Conservation (phyloP, 2,888 invertebrate species). For the Vanessa cardui region DNA sequence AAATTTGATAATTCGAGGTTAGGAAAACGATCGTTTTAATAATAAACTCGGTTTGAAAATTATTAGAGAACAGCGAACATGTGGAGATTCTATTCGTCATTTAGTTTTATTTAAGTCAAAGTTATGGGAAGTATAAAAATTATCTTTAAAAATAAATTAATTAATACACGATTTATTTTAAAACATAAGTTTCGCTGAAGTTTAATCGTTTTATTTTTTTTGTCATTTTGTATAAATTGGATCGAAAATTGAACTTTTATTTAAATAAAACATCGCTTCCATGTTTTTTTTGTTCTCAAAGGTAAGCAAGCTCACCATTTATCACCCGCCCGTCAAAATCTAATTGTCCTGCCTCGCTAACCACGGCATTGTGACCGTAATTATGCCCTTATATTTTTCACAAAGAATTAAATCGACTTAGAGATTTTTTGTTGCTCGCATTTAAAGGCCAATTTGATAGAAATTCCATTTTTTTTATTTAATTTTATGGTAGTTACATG, state of each 20-base stretch:
- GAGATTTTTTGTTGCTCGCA: constrained; percentile 62
- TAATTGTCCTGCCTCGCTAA: constrained; percentile 81
- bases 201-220: background rate
- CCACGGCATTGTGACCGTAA: constrained; percentile 79
- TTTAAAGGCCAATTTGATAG: constrained; percentile 63
- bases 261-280: constrained; percentile 49
- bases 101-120: background rate
- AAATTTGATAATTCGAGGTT: constrained; percentile 82
- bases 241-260: constrained; percentile 5
- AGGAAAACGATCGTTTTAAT: constrained; percentile 79
- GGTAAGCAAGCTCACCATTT: constrained; percentile 72
- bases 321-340: constrained; percentile 80
- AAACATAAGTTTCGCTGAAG: background rate
- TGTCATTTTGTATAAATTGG: background rate
- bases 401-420: constrained; percentile 68
- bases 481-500: background rate
- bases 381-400: constrained; percentile 78
- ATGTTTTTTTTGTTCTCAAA: constrained; percentile 51
- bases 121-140: background rate
- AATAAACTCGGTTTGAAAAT: constrained; percentile 72
- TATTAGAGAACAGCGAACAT: constrained; percentile 54
- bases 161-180: background rate
- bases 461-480: constrained; percentile 65
- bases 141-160: background rate
- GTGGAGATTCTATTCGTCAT: constrained; percentile 47